Percentiles rank a stretch among this genome's conserved stretches.
phyloP scores from a whole-genome alignment of 2,113 vertebrate species.

The Syngnathus typhle region DNA sequence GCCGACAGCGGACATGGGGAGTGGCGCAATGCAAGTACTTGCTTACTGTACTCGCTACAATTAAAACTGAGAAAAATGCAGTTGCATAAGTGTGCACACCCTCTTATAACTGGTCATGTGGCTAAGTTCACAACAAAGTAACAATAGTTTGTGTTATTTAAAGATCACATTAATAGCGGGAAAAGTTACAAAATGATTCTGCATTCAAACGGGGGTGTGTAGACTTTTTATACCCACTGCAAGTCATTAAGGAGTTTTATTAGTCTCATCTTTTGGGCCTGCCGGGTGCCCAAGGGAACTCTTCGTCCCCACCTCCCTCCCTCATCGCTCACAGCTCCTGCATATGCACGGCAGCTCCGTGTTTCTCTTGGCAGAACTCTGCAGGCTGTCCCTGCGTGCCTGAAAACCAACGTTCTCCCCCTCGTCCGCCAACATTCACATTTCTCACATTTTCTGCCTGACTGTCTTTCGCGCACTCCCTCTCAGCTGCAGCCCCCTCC shows the following conservation, averaged over 20 bases:
- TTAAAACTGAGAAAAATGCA: background rate
- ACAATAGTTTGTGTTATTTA: no score
- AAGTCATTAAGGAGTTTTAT: slow-evolving; percentile 4
- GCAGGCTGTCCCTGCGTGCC: slow-evolving; percentile 72
- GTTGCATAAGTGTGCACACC: background rate
- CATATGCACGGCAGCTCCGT: slow-evolving; percentile 60
- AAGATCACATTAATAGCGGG: no score
- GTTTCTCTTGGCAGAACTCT: slow-evolving; percentile 77
- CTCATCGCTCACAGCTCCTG: slow-evolving; percentile 58
- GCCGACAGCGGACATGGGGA: slow-evolving; percentile 24
- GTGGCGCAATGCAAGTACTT: background rate
- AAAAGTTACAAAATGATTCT: no score
- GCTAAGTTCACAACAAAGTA: no score
- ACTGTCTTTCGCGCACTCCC: slow-evolving; percentile 3
- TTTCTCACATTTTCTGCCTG: slow-evolving; percentile 76
- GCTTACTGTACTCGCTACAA: background rate
- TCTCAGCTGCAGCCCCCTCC: slow-evolving; percentile 55
- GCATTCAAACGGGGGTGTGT: background rate
- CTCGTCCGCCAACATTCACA: slow-evolving; percentile 67
- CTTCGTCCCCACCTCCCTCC: slow-evolving; percentile 27
- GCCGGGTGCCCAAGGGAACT: slow-evolving; percentile 52
- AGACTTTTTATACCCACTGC: background rate
- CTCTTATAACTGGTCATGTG: no score
- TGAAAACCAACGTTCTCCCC: slow-evolving; percentile 67
- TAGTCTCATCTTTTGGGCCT: slow-evolving; percentile 34